Conservation (phyloP, 2,113 vertebrate species). For the Cephalopterus ornatus region DNA sequence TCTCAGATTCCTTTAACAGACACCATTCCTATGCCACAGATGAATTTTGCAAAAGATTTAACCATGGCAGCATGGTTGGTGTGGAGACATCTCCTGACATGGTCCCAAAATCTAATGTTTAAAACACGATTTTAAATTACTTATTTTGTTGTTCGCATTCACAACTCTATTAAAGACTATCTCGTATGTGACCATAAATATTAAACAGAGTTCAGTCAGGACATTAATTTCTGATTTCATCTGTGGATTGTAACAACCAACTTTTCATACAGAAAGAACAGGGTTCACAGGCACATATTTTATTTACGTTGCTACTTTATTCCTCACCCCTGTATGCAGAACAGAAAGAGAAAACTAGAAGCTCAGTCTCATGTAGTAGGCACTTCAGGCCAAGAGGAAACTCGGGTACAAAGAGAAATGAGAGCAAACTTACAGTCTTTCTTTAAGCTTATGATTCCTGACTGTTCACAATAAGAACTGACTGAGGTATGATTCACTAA, state of each 20-base stretch:
- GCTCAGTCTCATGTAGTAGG: background rate
- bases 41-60: background rate
- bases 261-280: background rate
- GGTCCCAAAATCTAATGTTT: background rate
- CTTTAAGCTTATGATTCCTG: background rate
- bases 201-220: background rate
- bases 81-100: background rate
- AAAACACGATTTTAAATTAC: background rate
- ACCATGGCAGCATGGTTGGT: background rate
- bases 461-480: background rate
- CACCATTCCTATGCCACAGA: background rate
- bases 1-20: background rate
- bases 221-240: background rate
- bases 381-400: background rate
- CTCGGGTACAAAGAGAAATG: background rate
- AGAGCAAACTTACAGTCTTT: background rate
- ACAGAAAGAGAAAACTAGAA: background rate
- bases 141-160: background rate
- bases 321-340: background rate
- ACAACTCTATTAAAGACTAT: background rate
- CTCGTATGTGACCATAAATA: background rate
- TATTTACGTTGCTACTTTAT: constrained; percentile 19
- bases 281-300: background rate
- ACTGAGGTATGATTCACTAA: background rate
- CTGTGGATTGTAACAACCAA: background rate